These are phyloP conservation scores for Prunella strophiata DNA, from an alignment of 2,797 vertebrate genomes.

Conservation along the genomic window DNA sequence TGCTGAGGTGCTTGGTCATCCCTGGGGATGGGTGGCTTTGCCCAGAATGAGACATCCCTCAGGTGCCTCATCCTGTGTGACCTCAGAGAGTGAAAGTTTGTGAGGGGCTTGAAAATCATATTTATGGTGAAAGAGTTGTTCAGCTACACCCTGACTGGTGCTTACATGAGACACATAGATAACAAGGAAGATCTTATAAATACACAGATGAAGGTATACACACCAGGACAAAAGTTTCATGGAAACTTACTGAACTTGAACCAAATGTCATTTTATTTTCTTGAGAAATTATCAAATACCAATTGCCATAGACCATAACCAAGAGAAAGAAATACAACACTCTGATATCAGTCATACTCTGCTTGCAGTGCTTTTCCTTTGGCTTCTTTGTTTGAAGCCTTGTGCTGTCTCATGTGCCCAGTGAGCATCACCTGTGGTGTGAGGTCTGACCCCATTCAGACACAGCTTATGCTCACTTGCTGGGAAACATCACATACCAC, in stretches of 20 bases:
- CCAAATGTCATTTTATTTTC: not conserved
- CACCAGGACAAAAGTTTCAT: not conserved
- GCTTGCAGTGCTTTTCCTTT: not conserved
- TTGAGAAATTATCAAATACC: not conserved
- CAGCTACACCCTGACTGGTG: not conserved
- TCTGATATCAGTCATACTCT: not conserved
- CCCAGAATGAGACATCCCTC: not conserved
- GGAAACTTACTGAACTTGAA: not conserved
- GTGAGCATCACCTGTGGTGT: not conserved
- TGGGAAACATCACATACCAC: not conserved
- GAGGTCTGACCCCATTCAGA: not conserved
- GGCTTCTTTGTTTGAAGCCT: not conserved
- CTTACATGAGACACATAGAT: not conserved
- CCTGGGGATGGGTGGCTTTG: not conserved
- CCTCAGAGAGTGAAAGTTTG: not conserved
- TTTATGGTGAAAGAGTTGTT: not conserved
- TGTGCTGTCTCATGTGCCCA: not conserved
- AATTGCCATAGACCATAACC: not conserved
- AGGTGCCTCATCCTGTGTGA: not conserved
- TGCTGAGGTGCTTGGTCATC: not conserved
- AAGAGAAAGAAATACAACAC: not conserved
- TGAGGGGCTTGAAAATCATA: not conserved
- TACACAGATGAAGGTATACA: not conserved
- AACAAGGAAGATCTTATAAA: not conserved
- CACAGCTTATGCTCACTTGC: not conserved